Percentiles rank a stretch among this genome's conserved stretches.
Conservation (phyloP, 2,113 vertebrate genomes). For the Turnix velox region DNA sequence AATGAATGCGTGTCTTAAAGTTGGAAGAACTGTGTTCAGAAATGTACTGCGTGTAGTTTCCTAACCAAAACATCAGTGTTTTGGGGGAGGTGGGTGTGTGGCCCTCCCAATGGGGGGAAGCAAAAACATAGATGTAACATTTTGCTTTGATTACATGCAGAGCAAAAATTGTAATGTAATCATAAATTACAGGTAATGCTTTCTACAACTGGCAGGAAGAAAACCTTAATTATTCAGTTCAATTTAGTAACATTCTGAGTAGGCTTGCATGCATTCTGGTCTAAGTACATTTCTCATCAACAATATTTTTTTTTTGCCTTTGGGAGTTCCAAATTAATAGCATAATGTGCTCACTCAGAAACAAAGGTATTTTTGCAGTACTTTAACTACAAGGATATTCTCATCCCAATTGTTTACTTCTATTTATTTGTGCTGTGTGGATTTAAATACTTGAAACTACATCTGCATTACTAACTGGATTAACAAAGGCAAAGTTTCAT, state of each 20-base stretch:
- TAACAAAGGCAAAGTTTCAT: conserved; percentile 1
- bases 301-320: background rate
- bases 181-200: background rate
- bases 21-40: conserved; percentile 30
- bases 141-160: background rate
- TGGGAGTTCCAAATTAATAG: background rate
- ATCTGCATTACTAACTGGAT: conserved; percentile 41
- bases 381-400: background rate
- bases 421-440: conserved; percentile 40
- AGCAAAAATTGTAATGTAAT: background rate
- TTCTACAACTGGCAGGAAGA: background rate
- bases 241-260: background rate
- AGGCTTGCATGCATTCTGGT: background rate
- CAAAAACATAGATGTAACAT: background rate
- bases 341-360: conserved; percentile 29
- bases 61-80: conserved; percentile 8
- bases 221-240: background rate
- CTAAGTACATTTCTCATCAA: conserved; percentile 23
- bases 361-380: conserved; percentile 4
- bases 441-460: conserved; percentile 50
- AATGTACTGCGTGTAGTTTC: conserved; percentile 13
- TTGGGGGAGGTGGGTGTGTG: background rate
- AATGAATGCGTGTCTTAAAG: background rate
- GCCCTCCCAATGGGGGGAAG: background rate
- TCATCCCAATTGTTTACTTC: conserved; percentile 31